Evolutionary conservation across 2,113 vertebrate genomes (phyloP).

Genomic region (Prolemur simus): DNA sequence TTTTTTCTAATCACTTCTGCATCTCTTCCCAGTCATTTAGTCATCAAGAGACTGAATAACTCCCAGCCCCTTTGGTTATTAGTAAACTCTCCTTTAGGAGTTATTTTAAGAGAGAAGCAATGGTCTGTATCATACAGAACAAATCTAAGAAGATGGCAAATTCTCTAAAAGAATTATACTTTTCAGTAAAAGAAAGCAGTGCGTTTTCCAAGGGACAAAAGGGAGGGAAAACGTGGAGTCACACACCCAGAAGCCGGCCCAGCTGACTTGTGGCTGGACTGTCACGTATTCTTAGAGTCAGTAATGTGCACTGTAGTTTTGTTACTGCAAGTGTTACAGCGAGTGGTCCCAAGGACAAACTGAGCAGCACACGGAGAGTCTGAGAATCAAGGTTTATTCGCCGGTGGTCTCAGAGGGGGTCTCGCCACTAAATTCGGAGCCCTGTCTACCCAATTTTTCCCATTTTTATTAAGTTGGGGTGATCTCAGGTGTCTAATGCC

Average conservation of each 20-base stretch:
- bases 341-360: too few relatives aligned
- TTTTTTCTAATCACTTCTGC: neutral
- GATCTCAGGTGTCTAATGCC: too few relatives aligned
- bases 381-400: too few relatives aligned
- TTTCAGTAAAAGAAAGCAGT: neutral
- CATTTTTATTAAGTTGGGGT: too few relatives aligned
- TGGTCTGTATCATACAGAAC: neutral
- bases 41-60: neutral
- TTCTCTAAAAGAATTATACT: neutral
- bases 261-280: accelerated
- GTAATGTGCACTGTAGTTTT: neutral
- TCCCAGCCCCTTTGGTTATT: neutral
- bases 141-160: neutral
- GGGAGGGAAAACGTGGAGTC: neutral
- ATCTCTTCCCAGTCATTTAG: neutral
- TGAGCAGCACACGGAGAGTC: too few relatives aligned
- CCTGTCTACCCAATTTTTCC: too few relatives aligned
- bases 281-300: neutral
- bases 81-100: neutral
- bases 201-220: neutral
- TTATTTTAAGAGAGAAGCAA: neutral
- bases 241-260: neutral
- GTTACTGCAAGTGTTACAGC: too few relatives aligned
- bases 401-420: too few relatives aligned
- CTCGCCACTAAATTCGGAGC: too few relatives aligned